Evolutionary conservation across 2,113 vertebrate species (phyloP), one percentile per base, ranked within the genome.

Genomic region (Pomatorhinus ruficollis): DNA sequence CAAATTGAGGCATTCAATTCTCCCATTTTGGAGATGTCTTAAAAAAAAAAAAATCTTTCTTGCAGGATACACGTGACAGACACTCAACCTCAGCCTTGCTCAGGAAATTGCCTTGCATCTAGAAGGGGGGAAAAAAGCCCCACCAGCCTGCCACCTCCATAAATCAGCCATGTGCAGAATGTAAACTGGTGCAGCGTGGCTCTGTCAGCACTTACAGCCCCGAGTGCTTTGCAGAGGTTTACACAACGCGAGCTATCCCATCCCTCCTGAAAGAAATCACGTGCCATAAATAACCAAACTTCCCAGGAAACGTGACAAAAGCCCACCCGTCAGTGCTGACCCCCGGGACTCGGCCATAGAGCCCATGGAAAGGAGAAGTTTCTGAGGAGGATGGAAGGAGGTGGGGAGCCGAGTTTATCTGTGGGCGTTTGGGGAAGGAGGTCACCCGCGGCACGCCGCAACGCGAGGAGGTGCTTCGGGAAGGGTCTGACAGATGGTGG

Each of bases 81-180:
- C 25, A 6, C 31, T 74, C 22, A 72, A 5, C 57, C 28, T 71
- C 42, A 50, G 70, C 12, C 28, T 80, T 31, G 14, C 57, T 56
- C 69, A 71, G 87, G 90, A 90, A 90, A 86, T 80, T 56, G 53
- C 40, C 33, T 90, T 35, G 11, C 35, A 47, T 54, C 70, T 79
- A 65, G 40, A 20, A 28, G 30, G 25, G 30, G 25, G 8, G 8
- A 12, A 68, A 42, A 54, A 54, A 52, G 13, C 9, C 37, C 35
- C 68, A 52, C 30, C 64, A 63, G 2, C 24, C 49, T 68, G 50
- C 53, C 66, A 76, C 25, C 56, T 42, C 76, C 66, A 79, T 77
- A 80, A 91, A 93, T 69, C 84, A 91, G 37, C 35, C 59, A 33
- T 70, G 78, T 79, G 93, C 54, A 65, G 70, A 82, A 92, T 14